A percentile compares a stretch with the other conserved stretches of the same genome.
phyloP scores from a whole-genome alignment of 1,140 invertebrate species.

The Drosophila santomea region DNA sequence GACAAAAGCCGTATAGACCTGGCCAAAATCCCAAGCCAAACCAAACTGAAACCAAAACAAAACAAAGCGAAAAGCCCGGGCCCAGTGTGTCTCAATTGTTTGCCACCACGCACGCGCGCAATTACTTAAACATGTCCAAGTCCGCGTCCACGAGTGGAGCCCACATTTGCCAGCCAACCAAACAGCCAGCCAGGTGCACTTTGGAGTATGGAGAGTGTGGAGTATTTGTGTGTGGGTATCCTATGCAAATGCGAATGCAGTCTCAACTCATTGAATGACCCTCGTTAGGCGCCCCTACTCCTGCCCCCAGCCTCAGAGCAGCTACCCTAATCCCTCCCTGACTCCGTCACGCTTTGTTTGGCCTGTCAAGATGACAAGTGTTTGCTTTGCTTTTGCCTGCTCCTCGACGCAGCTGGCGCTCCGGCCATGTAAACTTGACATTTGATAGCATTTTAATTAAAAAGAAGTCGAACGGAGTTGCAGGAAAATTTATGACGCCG shows the following conservation, averaged over 20 bases:
- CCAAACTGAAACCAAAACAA: slow-evolving; percentile 58
- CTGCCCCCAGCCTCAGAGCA: slow-evolving; percentile 8
- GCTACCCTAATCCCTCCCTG: slow-evolving; percentile 29
- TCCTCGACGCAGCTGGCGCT: slow-evolving; percentile 67
- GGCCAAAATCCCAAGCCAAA: slow-evolving; percentile 2
- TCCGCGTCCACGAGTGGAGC: slow-evolving; percentile 67
- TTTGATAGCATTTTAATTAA: slow-evolving; percentile 84
- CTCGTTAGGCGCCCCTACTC: slow-evolving; percentile 64
- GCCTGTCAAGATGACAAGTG: slow-evolving; percentile 83
- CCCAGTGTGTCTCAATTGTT: slow-evolving; percentile 78
- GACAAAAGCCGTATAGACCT: slow-evolving; percentile 35
- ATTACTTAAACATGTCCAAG: slow-evolving; percentile 76
- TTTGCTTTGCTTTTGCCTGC: slow-evolving; percentile 68
- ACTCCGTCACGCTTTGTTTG: slow-evolving; percentile 82
- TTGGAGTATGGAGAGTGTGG: background rate
- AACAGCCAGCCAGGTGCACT: slow-evolving; percentile 2
- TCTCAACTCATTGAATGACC: slow-evolving; percentile 69
- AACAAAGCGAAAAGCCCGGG: background rate
- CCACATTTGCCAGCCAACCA: slow-evolving; percentile 57
- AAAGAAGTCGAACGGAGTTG: slow-evolving; percentile 65
- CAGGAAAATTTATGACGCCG: slow-evolving; percentile 69
- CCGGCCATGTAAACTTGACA: slow-evolving; percentile 77
- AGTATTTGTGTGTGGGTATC: slow-evolving; percentile 45
- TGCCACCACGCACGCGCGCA: slow-evolving; percentile 80
- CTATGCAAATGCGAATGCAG: slow-evolving; percentile 71